phyloP scores from a whole-genome alignment of 2,797 vertebrate species.

The Poecilia gillii region DNA sequence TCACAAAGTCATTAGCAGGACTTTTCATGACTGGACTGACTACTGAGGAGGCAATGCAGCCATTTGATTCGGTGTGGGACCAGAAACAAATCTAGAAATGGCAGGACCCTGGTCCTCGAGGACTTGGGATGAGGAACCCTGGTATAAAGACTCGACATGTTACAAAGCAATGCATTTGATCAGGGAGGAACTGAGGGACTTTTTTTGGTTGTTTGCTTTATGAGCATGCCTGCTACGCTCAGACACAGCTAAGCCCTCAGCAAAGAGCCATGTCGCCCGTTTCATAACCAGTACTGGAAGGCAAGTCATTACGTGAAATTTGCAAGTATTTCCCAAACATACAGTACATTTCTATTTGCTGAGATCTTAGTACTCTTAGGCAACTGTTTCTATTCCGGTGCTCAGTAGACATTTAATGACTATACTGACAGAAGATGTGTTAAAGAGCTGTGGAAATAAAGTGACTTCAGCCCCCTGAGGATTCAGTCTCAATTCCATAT shows the following conservation, averaged over 20 bases:
- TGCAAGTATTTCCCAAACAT: neutral
- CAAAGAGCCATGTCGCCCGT: neutral
- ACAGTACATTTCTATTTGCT: neutral
- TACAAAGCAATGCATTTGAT: neutral
- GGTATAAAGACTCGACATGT: neutral
- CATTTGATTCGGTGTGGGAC: too few species aligned
- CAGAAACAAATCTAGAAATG: too few species aligned
- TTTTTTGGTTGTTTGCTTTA: neutral
- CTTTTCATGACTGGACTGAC: too few species aligned
- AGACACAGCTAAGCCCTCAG: neutral
- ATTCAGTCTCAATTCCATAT: conserved; percentile 22
- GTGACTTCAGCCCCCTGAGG: conserved; percentile 18
- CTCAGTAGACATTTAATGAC: neutral
- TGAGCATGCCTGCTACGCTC: neutral
- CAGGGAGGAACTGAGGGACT: neutral
- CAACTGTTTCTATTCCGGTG: conserved; percentile 1
- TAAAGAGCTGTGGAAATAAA: conserved; percentile 9
- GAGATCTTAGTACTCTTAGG: neutral
- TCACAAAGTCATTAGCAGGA: too few species aligned
- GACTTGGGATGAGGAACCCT: too few species aligned
- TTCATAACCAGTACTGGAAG: neutral
- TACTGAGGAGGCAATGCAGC: too few species aligned
- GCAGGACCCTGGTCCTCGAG: too few species aligned
- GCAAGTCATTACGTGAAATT: too few species aligned
- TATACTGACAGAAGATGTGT: conserved; percentile 20